Conservation (phyloP, 2,888 invertebrate genomes). For the Loripinus fragilis region DNA sequence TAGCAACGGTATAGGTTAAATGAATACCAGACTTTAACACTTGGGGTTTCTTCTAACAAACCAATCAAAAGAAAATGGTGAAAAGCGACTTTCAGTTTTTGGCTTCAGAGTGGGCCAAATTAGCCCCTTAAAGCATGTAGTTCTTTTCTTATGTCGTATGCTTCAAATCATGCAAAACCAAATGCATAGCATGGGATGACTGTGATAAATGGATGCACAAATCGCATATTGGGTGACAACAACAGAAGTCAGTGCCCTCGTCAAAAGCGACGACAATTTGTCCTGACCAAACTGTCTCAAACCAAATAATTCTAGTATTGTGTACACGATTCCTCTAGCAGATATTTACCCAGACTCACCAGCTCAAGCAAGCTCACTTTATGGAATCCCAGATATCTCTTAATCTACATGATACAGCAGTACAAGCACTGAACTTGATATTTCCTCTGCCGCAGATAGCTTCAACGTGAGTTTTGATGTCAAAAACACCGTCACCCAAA, state of each 20-base stretch:
- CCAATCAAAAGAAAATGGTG: too few species aligned
- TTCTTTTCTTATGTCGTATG: conserved; percentile 1
- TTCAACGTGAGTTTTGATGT: conserved; percentile 6
- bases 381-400: neutral
- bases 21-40: too few species aligned
- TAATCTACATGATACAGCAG: neutral
- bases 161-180: neutral
- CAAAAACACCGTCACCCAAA: neutral
- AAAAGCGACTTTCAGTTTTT: too few species aligned
- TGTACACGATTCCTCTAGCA: neutral
- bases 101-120: too few species aligned
- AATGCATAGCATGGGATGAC: neutral
- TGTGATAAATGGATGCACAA: neutral
- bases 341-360: neutral
- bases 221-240: neutral
- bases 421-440: neutral
- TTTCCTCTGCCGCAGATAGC: neutral
- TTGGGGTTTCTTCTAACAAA: too few species aligned
- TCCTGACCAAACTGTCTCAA: neutral
- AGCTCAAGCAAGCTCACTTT: neutral
- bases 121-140: too few species aligned
- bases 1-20: too few species aligned
- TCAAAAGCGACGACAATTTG: neutral
- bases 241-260: neutral
- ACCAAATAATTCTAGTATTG: neutral